Percentiles rank a stretch among this genome's conserved stretches.
These are phyloP conservation scores for Eulemur rufifrons DNA, from an alignment of 2,113 vertebrate genomes.

Conservation along the genomic window DNA sequence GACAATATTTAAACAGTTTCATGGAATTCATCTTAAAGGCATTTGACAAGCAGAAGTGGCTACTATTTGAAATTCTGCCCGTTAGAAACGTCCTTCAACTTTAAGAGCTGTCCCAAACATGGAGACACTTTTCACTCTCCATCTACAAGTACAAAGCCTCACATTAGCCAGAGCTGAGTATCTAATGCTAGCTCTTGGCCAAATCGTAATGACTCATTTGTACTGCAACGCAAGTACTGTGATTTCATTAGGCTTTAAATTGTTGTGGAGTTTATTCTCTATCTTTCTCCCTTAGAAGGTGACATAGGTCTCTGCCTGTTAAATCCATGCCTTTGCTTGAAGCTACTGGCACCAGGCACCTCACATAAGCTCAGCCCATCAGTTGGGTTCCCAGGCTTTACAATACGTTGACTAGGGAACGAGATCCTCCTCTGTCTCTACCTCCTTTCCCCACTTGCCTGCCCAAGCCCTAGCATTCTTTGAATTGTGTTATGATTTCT, in stretches of 20 bases:
- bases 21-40: background rate
- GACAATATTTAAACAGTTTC: constrained; percentile 11
- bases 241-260: constrained; percentile 50
- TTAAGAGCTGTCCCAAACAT: background rate
- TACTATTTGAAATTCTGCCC: constrained; percentile 28
- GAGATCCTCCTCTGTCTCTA: background rate
- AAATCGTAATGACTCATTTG: constrained; percentile 1
- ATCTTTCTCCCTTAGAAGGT: constrained; percentile 28
- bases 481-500: constrained; percentile 23
- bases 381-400: background rate
- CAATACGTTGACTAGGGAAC: background rate
- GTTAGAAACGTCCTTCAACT: background rate
- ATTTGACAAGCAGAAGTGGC: constrained; percentile 23
- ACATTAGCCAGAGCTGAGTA: background rate
- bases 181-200: background rate
- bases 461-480: background rate
- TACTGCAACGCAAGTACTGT: background rate
- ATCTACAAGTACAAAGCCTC: constrained; percentile 3
- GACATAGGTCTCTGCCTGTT: background rate
- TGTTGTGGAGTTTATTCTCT: background rate
- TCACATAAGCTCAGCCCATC: background rate
- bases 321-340: background rate
- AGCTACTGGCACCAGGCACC: background rate
- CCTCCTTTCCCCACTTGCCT: background rate
- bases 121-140: background rate